These are phyloP conservation scores for Monoplex corrugatus DNA, from an alignment of 2,888 invertebrate genomes.

Conservation along the genomic window DNA sequence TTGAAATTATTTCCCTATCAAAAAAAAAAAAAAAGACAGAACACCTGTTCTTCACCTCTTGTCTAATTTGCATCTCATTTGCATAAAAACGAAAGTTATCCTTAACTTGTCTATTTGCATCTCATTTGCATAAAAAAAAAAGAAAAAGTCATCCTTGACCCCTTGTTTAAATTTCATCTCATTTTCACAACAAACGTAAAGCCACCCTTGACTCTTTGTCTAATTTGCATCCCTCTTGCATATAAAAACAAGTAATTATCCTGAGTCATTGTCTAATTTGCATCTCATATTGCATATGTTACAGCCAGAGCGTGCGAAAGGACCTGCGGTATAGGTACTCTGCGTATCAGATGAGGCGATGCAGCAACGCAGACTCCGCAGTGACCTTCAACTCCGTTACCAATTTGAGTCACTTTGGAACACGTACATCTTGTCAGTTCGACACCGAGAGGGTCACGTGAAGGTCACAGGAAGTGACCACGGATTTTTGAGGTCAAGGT, in stretches of 20 bases:
- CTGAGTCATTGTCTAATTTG: background rate
- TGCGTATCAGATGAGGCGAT: slow-evolving; percentile 42
- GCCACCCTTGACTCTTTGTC: too few species aligned
- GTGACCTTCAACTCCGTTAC: slow-evolving; percentile 42
- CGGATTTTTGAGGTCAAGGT: background rate
- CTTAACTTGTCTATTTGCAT: background rate
- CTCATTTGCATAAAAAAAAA: too few species aligned
- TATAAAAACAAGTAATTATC: too few species aligned
- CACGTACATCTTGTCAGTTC: too few species aligned
- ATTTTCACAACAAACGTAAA: too few species aligned
- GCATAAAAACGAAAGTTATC: background rate
- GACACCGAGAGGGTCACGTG: background rate
- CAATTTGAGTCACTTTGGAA: slow-evolving; percentile 1
- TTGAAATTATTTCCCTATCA: too few species aligned
- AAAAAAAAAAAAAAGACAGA: too few species aligned
- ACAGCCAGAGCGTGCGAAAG: slow-evolving; percentile 48
- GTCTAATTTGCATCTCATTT: background rate
- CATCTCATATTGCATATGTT: slow-evolving; percentile 33
- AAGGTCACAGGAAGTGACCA: background rate
- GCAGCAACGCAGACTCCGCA: slow-evolving; percentile 43
- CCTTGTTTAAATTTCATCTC: too few species aligned
- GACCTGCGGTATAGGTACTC: slow-evolving; percentile 44
- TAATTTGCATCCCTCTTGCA: too few species aligned
- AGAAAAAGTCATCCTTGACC: too few species aligned
- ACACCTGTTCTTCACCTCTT: too few species aligned